phyloP scores from a whole-genome alignment of 2,113 vertebrate species.

The Campylomormyrus numenius region DNA sequence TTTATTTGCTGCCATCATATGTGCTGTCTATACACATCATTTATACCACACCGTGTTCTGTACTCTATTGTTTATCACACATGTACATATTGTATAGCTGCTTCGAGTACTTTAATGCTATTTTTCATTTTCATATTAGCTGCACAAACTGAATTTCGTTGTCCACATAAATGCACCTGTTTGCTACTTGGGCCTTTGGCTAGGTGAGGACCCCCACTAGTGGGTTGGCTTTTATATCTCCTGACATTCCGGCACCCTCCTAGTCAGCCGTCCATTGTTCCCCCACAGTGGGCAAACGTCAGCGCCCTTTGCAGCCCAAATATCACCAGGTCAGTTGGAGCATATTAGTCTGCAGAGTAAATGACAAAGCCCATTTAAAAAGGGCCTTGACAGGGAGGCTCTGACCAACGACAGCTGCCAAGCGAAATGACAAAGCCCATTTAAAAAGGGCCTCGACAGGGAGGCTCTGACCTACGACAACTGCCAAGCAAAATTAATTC shows the following conservation, averaged over 20 bases:
- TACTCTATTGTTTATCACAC: neutral
- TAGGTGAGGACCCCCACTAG: neutral
- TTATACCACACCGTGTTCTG: neutral
- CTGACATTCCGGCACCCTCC: neutral
- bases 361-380: neutral
- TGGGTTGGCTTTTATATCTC: neutral
- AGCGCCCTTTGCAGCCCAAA: neutral
- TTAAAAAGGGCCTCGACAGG: neutral
- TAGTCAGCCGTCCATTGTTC: neutral
- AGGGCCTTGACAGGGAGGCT: neutral
- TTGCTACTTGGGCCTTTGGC: neutral
- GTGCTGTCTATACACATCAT: neutral
- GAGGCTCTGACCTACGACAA: neutral
- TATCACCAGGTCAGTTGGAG: neutral
- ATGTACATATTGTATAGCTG: neutral
- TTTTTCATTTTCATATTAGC: neutral
- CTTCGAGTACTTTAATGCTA: neutral
- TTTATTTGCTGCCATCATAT: neutral
- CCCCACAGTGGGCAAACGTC: conserved; percentile 1
- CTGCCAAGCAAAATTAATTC: neutral
- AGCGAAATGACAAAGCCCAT: too few species aligned
- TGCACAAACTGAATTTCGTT: neutral
- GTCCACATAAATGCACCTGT: neutral
- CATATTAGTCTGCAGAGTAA: neutral
- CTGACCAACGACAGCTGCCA: neutral